Evolutionary conservation across 2,113 vertebrate genomes (phyloP).

Genomic region (Orthonyx spaldingii): DNA sequence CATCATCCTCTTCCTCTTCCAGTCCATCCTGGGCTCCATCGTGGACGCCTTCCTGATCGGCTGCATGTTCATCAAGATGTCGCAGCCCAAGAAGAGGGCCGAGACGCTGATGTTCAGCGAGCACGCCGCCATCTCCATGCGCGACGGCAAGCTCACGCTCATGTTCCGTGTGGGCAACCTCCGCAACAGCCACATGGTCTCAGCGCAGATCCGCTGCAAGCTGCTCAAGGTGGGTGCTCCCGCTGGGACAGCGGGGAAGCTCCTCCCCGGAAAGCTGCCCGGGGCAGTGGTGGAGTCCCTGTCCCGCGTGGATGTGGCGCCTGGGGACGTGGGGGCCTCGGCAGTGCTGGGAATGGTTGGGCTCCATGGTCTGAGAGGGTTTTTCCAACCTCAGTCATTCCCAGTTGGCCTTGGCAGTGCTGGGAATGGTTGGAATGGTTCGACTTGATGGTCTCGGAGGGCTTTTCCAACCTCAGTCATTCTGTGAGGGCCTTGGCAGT

Average conservation of each 20-base stretch:
- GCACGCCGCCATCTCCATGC: conserved; percentile 94
- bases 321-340: accelerated
- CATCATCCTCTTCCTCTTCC: conserved; percentile 97
- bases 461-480: background rate
- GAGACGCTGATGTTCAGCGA: conserved; percentile 99
- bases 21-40: conserved; percentile 97
- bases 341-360: background rate
- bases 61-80: conserved; percentile 99
- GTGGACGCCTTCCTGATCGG: conserved; percentile 97
- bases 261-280: accelerated
- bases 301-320: accelerated
- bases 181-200: conserved; percentile 99
- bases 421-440: background rate
- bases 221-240: conserved; percentile 88
- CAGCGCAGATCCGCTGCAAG: conserved; percentile 98
- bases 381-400: background rate
- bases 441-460: accelerated
- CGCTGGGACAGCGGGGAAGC: accelerated
- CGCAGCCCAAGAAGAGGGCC: conserved; percentile 96
- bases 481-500: accelerated
- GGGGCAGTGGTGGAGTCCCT: accelerated
- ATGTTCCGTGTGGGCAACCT: conserved; percentile 99
- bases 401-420: accelerated
- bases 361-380: accelerated
- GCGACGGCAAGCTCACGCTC: conserved; percentile 95